Evolutionary conservation across 2,113 vertebrate genomes (phyloP).

Genomic region (Lynx canadensis): DNA sequence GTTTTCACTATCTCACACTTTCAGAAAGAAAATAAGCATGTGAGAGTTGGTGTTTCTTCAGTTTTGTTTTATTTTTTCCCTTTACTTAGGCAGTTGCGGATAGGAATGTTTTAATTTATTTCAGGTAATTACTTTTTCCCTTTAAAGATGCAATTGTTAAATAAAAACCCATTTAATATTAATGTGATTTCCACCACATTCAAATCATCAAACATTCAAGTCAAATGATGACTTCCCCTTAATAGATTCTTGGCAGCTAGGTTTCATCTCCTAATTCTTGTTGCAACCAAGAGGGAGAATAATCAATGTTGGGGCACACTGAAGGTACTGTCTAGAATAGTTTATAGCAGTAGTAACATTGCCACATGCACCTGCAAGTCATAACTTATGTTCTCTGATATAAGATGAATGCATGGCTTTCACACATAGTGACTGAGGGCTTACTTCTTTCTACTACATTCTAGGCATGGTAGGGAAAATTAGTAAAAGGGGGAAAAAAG

Average conservation of each 20-base stretch:
- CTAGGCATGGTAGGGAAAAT: neutral
- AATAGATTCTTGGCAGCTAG: neutral
- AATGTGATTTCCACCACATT: neutral
- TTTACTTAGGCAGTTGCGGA: neutral
- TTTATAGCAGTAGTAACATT: neutral
- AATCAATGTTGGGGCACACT: neutral
- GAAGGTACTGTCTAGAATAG: neutral
- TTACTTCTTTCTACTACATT: neutral
- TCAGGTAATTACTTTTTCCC: neutral
- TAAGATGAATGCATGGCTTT: neutral
- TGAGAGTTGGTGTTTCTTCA: neutral
- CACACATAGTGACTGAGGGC: neutral
- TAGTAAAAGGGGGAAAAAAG: neutral
- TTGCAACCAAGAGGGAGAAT: neutral
- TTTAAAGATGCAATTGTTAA: slow-evolving; percentile 30
- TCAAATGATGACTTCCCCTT: neutral
- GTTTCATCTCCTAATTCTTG: neutral
- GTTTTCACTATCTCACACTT: neutral
- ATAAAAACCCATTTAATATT: slow-evolving; percentile 26
- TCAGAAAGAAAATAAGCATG: neutral
- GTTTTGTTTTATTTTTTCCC: neutral
- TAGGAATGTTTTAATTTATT: neutral
- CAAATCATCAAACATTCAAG: neutral
- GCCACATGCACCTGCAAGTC: neutral
- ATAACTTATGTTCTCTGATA: neutral